Percentiles rank a stretch among this genome's conserved stretches.
Conservation (phyloP, 2,113 vertebrate species). For the Jacana jacana region DNA sequence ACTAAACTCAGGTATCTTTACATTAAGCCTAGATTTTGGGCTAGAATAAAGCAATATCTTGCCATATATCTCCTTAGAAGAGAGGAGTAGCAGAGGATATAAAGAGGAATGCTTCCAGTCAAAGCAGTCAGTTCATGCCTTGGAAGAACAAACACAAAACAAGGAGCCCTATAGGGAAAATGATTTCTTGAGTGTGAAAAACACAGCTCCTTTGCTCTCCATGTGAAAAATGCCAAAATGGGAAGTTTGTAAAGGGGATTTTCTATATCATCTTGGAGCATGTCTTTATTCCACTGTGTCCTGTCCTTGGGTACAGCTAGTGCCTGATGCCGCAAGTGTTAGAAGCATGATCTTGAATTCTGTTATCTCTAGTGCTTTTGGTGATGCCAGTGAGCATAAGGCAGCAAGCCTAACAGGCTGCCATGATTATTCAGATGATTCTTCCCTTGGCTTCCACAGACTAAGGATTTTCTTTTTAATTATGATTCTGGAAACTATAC, state of each 20-base stretch:
- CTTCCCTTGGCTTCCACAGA: not conserved
- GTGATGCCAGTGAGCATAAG: not conserved
- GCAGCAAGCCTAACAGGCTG: not conserved
- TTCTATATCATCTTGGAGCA: not conserved
- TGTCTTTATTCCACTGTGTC: not conserved
- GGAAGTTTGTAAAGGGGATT: not conserved
- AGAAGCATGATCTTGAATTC: not conserved
- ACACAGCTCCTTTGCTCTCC: not conserved
- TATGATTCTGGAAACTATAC: not conserved
- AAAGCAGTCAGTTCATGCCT: not conserved
- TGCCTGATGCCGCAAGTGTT: not conserved
- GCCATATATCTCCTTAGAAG: not conserved
- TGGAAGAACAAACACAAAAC: not conserved
- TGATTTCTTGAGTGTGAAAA: not conserved
- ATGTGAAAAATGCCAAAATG: rapidly evolving
- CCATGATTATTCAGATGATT: not conserved
- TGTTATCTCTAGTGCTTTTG: not conserved
- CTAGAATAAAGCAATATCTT: not conserved
- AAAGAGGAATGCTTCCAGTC: not conserved
- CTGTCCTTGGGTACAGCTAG: not conserved
- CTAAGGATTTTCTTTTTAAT: not conserved
- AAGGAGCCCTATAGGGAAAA: not conserved
- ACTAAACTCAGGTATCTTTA: not conserved
- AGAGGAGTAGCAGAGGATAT: not conserved
- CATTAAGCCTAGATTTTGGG: not conserved